Percentiles rank a stretch among this genome's conserved stretches.
Conservation (phyloP, 2,888 invertebrate genomes). For the Machimus atricapillus region DNA sequence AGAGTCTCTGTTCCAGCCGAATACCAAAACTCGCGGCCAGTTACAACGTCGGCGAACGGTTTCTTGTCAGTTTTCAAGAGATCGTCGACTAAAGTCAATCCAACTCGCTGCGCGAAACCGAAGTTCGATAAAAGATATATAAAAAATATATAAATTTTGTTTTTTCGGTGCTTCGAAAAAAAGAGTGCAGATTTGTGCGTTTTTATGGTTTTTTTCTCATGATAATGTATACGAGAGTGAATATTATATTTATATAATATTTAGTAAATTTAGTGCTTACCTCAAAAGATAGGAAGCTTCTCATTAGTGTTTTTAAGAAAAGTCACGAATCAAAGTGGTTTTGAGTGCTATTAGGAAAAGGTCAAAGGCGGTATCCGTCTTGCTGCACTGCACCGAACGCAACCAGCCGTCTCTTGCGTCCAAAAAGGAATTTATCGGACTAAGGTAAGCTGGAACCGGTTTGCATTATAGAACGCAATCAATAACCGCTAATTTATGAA, state of each 20-base stretch:
- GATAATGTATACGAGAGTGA: not conserved
- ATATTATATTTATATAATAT: constrained; percentile 6
- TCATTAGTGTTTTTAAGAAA: not conserved
- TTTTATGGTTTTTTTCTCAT: not conserved
- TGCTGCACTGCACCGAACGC: not conserved
- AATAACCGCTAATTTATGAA: constrained; percentile 36
- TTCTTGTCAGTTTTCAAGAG: constrained; percentile 6
- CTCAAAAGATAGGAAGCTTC: not conserved
- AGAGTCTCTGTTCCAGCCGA: not conserved
- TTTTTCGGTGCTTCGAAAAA: not conserved
- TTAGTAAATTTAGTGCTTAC: not conserved
- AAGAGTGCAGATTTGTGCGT: not conserved
- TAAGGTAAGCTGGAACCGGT: constrained; percentile 28
- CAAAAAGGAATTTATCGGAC: constrained; percentile 12
- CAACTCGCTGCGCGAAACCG: not conserved
- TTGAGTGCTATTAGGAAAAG: not conserved
- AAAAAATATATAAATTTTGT: not conserved
- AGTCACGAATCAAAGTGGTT: not conserved
- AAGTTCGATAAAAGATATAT: not conserved
- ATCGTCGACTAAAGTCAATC: not conserved
- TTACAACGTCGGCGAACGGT: constrained; percentile 4
- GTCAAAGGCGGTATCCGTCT: constrained; percentile 23
- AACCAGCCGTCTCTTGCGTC: not conserved
- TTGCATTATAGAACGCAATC: constrained; percentile 1
- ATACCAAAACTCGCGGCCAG: constrained; percentile 2